A percentile compares a stretch with the other conserved stretches of the same genome.
Conservation (phyloP, 2,888 invertebrate genomes). For the Asteroscopus sphinx region DNA sequence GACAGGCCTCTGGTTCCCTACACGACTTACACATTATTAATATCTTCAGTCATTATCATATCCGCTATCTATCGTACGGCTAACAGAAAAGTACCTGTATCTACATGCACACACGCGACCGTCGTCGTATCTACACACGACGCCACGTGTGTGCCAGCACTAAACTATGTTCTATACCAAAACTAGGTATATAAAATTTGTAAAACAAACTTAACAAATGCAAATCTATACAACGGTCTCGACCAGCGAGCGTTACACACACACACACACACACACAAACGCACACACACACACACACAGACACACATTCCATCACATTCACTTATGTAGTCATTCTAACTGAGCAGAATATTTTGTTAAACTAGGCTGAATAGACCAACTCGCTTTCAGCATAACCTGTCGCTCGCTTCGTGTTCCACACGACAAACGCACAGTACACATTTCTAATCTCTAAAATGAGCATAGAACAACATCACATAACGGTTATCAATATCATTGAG, state of each 20-base stretch:
- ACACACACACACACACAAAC: constrained; percentile 14
- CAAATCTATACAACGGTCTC: constrained; percentile 39
- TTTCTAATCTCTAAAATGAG: constrained; percentile 61
- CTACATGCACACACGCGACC: neutral
- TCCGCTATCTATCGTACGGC: constrained; percentile 12
- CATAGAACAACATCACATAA: constrained; percentile 57
- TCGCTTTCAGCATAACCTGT: constrained; percentile 27
- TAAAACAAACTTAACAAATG: constrained; percentile 32
- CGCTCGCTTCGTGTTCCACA: constrained; percentile 16
- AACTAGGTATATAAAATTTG: constrained; percentile 21
- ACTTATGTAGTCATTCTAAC: too few relatives aligned
- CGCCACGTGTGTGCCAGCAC: neutral
- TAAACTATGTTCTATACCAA: constrained; percentile 25
- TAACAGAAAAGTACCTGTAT: constrained; percentile 36
- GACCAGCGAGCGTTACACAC: constrained; percentile 53
- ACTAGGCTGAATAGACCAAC: neutral
- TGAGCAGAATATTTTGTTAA: neutral
- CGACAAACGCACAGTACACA: constrained; percentile 11
- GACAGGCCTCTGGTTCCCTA: constrained; percentile 32
- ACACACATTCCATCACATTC: too few relatives aligned
- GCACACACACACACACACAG: neutral
- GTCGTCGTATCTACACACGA: too few relatives aligned
- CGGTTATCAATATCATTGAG: constrained; percentile 53
- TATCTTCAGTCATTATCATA: constrained; percentile 46
- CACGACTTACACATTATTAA: constrained; percentile 26